These are phyloP conservation scores for Melipona beecheii DNA, from an alignment of 2,888 invertebrate species.

Conservation along the genomic window DNA sequence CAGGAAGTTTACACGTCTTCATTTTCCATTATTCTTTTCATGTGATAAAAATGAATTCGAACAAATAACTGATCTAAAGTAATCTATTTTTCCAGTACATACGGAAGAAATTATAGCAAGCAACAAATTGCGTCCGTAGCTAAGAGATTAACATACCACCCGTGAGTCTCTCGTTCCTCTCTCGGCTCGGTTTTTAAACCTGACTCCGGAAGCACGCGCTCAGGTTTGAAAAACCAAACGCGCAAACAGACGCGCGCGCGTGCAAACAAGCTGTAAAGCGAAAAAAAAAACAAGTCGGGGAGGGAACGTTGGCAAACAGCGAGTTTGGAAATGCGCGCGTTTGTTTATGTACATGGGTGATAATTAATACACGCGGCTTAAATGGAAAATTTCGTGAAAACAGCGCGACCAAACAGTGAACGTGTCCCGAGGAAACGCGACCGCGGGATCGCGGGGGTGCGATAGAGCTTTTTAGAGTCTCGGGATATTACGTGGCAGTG, in stretches of 20 bases:
- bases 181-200: no score
- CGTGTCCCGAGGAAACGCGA: neutral
- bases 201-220: neutral
- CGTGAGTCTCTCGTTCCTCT: no score
- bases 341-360: neutral
- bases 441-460: neutral
- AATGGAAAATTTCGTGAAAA: neutral
- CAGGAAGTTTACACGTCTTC: no score
- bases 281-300: neutral
- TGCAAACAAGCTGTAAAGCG: neutral
- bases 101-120: no score
- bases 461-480: neutral
- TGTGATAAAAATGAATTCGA: no score
- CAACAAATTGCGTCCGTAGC: no score
- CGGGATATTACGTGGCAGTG: neutral
- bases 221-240: neutral
- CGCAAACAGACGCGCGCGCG: neutral
- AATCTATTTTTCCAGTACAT: no score
- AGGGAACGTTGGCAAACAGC: neutral
- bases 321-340: neutral
- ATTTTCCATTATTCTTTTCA: no score
- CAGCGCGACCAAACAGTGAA: neutral
- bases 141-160: no score
- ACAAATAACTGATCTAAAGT: no score
- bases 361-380: neutral